phyloP scores from a whole-genome alignment of 2,113 vertebrate species.

The Phyllostomus hastatus region DNA sequence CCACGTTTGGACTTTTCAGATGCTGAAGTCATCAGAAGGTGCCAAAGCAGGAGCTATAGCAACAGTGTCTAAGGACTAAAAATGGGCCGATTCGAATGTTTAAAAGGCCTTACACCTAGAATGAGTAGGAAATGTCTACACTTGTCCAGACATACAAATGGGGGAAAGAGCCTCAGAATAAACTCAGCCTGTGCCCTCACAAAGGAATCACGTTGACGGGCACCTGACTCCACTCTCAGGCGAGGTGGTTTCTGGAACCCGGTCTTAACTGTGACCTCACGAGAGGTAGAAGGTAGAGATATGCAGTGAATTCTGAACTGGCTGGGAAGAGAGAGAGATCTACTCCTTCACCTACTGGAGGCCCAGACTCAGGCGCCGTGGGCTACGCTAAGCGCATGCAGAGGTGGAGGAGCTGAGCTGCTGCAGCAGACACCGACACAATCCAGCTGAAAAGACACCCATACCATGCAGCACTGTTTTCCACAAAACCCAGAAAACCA shows the following conservation, averaged over 20 bases:
- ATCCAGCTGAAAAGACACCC: not conserved
- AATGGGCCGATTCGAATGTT: not conserved
- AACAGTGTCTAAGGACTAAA: not conserved
- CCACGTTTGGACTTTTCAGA: not conserved
- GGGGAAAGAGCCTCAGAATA: not conserved
- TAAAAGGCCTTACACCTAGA: not conserved
- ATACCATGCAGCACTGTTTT: not conserved
- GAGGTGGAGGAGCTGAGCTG: not conserved
- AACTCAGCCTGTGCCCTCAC: not conserved
- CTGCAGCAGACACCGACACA: not conserved
- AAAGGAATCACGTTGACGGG: not conserved
- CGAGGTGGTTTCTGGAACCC: not conserved
- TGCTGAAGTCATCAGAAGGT: not conserved
- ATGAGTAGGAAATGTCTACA: not conserved
- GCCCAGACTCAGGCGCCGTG: accelerated
- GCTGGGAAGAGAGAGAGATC: not conserved
- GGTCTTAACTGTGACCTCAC: not conserved
- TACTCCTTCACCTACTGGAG: not conserved
- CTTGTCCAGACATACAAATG: not conserved
- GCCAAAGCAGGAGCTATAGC: not conserved
- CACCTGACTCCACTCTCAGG: not conserved
- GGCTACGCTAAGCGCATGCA: not conserved
- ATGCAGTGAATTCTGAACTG: not conserved
- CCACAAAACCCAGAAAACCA: constrained; percentile 6
- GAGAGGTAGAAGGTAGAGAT: not conserved